Evolutionary conservation across 2,888 invertebrate species (phyloP), one percentile per base, ranked within the genome.

Genomic region (Cataglyphis livida): DNA sequence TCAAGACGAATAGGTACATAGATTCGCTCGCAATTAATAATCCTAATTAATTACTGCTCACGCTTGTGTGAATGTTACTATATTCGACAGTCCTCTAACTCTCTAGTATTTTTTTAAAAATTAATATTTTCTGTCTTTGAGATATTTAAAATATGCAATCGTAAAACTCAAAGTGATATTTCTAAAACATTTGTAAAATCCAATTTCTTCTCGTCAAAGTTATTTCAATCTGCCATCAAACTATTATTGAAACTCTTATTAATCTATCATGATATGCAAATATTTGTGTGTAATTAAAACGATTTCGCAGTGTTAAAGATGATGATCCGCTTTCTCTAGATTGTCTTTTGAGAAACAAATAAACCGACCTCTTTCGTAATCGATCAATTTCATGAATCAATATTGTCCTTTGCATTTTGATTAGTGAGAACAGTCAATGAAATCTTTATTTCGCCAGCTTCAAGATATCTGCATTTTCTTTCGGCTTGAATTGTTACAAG

Each of bases 331-430:
- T 44, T 44, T 25, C 25, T 59, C 25, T 59, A 32, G 41, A 78
- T 44, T 51, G 5, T 32, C 54, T 5, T 54, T 35, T 21, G 5
- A 41, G 68, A 6, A 51, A 15, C 41, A 6, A 41, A 75, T 64
- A 38, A 51, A 68, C 25, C 21, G 48, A 48, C 5, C 38, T 48
- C 62, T 54, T 38, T 61, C 2, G 9, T 70, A 83, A 54, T 84
- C 68, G 65, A 76, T 62, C 82, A 90, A 85, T 89, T 88, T 86
- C 82, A 32, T 25, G 59, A 85, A 85, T 88, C 83, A 90, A 90
- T 90, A 88, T 89, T 89, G 81, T 59, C 83, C 70, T 75, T 86
- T 74, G 51, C 79, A 84, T 86, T 85, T 84, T 78, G 70, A 81
- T 59, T 48, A 51, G 25, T 32, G 62, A 28, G 54, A 48, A n/a